Conservation (phyloP, 2,888 invertebrate genomes). For the Ophion ventricosus region DNA sequence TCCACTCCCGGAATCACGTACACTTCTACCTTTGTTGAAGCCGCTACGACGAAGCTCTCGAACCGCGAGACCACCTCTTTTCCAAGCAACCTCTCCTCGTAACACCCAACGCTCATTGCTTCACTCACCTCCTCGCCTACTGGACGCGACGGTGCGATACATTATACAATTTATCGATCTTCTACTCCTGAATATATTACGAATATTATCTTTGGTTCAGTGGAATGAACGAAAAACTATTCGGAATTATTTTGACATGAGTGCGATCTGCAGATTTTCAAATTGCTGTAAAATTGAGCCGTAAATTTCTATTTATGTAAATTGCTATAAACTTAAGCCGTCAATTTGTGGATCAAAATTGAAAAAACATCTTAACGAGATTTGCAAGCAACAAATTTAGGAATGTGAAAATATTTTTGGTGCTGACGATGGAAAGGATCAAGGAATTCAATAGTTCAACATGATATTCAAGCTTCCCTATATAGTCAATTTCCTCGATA, state of each 20-base stretch:
- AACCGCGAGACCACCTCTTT: slow-evolving; percentile 61
- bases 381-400: too few relatives aligned
- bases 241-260: too few relatives aligned
- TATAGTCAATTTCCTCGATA: slow-evolving; percentile 22
- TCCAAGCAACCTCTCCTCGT: slow-evolving; percentile 33
- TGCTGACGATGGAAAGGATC: background rate
- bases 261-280: too few relatives aligned
- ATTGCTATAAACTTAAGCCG: too few relatives aligned
- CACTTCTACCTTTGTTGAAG: slow-evolving; percentile 57
- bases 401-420: background rate
- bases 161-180: slow-evolving; percentile 37
- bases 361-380: too few relatives aligned
- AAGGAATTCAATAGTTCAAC: background rate
- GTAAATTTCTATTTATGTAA: too few relatives aligned
- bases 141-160: slow-evolving; percentile 24
- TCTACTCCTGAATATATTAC: slow-evolving; percentile 1
- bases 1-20: slow-evolving; percentile 20
- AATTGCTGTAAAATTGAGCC: too few relatives aligned
- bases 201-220: background rate
- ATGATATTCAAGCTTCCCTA: background rate
- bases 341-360: too few relatives aligned
- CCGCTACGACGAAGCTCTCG: slow-evolving; percentile 53
- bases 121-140: slow-evolving; percentile 10
- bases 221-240: background rate
- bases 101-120: slow-evolving; percentile 23